A percentile compares a stretch with the other conserved stretches of the same genome.
These are phyloP conservation scores for Leucophenga varia DNA, from an alignment of 1,140 invertebrate genomes.

Conservation along the genomic window DNA sequence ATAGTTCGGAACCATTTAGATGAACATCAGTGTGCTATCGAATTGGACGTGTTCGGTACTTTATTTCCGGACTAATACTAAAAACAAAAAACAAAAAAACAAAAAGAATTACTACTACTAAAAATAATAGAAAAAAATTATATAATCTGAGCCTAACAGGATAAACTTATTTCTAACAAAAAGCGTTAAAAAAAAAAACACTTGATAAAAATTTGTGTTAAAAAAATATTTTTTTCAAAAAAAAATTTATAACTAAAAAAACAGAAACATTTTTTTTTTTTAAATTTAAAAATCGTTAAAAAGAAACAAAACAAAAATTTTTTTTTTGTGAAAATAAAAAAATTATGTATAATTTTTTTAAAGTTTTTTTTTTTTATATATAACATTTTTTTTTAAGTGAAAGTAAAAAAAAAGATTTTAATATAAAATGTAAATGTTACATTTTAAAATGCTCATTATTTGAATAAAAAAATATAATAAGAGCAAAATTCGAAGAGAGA, in stretches of 20 bases:
- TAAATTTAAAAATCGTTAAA: too few relatives aligned
- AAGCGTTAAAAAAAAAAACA: neutral
- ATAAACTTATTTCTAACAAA: constrained; percentile 3
- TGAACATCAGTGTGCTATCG: constrained; percentile 57
- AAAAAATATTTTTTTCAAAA: neutral
- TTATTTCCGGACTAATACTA: constrained; percentile 2
- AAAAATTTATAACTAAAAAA: too few relatives aligned
- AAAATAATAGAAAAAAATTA: constrained; percentile 19
- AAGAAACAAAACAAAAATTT: too few relatives aligned
- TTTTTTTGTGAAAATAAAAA: neutral
- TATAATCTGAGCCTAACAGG: neutral
- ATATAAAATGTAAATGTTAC: neutral
- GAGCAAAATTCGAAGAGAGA: neutral
- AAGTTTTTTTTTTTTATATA: too few relatives aligned
- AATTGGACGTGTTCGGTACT: constrained; percentile 48
- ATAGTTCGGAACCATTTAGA: constrained; percentile 57
- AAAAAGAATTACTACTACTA: constrained; percentile 11
- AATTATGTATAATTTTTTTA: too few relatives aligned
- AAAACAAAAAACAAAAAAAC: constrained; percentile 4
- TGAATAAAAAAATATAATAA: neutral
- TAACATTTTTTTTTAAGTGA: neutral
- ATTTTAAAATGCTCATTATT: neutral
- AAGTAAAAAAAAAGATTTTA: neutral
- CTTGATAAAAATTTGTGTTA: neutral
- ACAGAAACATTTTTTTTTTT: too few relatives aligned